Conservation (phyloP, 2,113 vertebrate species). For the Salminus brasiliensis region DNA sequence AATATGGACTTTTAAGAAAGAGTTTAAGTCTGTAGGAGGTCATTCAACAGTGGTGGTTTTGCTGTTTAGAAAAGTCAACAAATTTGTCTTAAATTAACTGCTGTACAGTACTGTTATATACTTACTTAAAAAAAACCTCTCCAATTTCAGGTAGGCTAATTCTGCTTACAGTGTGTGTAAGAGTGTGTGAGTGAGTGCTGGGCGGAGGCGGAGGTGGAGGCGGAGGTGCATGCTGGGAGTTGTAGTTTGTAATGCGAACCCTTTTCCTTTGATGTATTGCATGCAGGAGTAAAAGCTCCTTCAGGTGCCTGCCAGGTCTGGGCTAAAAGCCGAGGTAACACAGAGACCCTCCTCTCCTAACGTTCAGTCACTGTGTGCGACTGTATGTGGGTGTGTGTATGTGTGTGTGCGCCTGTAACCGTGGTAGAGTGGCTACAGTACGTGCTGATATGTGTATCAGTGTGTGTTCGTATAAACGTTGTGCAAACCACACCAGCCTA, state of each 20-base stretch:
- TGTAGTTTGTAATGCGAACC: constrained; percentile 78
- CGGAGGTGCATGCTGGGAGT: constrained; percentile 63
- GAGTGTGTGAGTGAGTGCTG: constrained; percentile 60
- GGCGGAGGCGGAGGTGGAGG: constrained; percentile 65
- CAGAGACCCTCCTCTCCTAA: constrained; percentile 67
- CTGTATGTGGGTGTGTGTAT: constrained; percentile 30
- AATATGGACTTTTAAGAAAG: not conserved
- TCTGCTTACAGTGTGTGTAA: constrained; percentile 49
- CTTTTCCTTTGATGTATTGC: constrained; percentile 84
- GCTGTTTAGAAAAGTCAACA: not conserved
- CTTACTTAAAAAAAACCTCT: not conserved
- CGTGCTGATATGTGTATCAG: constrained; percentile 63
- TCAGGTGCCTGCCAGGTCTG: constrained; percentile 79
- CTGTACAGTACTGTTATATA: not conserved
- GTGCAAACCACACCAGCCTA: constrained; percentile 41
- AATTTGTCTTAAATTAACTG: not conserved
- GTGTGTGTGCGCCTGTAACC: constrained; percentile 57
- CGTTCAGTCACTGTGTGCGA: constrained; percentile 67
- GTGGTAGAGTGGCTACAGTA: constrained; percentile 39
- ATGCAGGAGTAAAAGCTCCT: constrained; percentile 81
- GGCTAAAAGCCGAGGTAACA: constrained; percentile 80
- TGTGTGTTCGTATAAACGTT: constrained; percentile 62
- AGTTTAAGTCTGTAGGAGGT: not conserved
- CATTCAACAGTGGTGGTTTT: not conserved
- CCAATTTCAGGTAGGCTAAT: constrained; percentile 41